Conservation (phyloP, 2,113 vertebrate species). For the Channa maculata region DNA sequence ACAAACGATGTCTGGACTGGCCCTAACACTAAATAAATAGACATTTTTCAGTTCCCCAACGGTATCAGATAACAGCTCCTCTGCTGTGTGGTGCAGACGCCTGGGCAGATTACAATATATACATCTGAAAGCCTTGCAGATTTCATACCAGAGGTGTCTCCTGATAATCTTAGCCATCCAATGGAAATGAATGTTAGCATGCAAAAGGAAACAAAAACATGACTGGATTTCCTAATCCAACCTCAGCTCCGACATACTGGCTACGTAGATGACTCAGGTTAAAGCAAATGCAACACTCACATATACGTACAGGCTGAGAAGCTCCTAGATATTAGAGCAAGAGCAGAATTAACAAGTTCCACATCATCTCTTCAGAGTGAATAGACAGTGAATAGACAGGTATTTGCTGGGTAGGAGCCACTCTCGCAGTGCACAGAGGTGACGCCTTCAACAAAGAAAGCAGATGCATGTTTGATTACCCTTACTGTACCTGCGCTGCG, state of each 20-base stretch:
- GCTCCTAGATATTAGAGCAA: background rate
- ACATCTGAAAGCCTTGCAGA: no score
- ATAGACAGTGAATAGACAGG: background rate
- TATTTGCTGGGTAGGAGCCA: background rate
- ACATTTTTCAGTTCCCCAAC: no score
- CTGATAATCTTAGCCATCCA: background rate
- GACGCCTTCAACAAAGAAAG: background rate
- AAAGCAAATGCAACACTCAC: background rate
- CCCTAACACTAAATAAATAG: no score
- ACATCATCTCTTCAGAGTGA: background rate
- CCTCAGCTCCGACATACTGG: background rate
- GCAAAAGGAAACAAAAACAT: background rate
- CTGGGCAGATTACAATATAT: no score
- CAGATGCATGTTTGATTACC: background rate
- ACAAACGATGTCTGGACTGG: no score
- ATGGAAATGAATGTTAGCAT: background rate
- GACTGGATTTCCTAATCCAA: conserved; percentile 2
- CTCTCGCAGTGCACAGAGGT: background rate
- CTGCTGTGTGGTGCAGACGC: no score
- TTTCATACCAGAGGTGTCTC: no score
- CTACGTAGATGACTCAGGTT: background rate
- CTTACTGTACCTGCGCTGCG: no score
- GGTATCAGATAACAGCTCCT: no score
- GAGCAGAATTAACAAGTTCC: background rate
- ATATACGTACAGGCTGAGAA: background rate